Conservation (phyloP, 2,113 vertebrate genomes). For the Otolemur garnettii region DNA sequence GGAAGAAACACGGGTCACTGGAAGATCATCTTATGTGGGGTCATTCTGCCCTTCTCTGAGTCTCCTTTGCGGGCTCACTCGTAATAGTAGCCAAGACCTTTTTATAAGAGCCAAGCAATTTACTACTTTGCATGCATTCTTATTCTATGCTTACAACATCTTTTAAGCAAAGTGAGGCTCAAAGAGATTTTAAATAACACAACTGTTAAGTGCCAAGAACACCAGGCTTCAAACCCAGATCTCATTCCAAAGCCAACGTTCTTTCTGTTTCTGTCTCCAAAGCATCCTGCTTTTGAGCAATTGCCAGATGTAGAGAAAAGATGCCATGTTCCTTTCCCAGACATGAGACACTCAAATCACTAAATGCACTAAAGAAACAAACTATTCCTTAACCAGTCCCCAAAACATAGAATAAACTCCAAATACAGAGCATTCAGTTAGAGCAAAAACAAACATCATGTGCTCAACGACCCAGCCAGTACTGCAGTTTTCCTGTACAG, state of each 20-base stretch:
- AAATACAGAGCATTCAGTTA: too few species aligned
- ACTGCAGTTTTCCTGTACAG: neutral
- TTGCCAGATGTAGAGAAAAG: neutral
- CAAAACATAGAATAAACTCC: neutral
- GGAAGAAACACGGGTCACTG: neutral
- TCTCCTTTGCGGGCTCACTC: neutral
- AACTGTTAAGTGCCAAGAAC: neutral
- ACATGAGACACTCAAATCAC: conserved; percentile 8
- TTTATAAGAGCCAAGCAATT: neutral
- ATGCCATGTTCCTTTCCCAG: neutral
- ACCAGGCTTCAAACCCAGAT: conserved; percentile 25
- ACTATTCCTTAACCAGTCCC: neutral
- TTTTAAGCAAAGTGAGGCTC: conserved; percentile 23
- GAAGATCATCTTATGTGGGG: neutral
- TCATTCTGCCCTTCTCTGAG: conserved; percentile 33
- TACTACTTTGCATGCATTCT: neutral
- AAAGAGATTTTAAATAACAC: conserved; percentile 16
- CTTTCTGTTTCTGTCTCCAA: conserved; percentile 35
- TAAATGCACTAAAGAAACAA: neutral
- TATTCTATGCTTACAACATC: conserved; percentile 3
- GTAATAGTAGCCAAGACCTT: neutral
- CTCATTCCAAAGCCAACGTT: neutral
- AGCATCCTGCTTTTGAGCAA: conserved; percentile 12
- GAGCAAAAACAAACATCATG: neutral
- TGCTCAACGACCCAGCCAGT: neutral